Conservation (phyloP, 2,888 invertebrate species). For the Therioaphis trifolii region DNA sequence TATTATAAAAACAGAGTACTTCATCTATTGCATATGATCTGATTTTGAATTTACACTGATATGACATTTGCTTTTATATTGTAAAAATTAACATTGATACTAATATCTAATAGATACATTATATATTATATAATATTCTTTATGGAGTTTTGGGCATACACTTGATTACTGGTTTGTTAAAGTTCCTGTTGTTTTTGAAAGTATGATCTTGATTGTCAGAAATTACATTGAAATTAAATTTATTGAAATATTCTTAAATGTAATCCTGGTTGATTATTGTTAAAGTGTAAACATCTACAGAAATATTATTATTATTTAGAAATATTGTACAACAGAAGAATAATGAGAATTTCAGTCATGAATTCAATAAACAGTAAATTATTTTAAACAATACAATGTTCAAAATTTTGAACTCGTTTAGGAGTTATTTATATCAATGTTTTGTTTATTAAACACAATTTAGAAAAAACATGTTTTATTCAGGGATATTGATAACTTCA, state of each 20-base stretch:
- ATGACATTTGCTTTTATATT: neutral
- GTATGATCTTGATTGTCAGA: too few species aligned
- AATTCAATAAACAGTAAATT: too few species aligned
- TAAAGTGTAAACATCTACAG: neutral
- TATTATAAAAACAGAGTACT: neutral
- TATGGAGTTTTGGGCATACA: neutral
- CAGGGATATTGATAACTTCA: constrained; percentile 56
- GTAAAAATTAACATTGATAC: neutral
- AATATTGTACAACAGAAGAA: constrained; percentile 23
- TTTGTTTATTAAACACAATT: constrained; percentile 6
- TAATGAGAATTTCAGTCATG: neutral
- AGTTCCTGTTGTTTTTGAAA: too few species aligned
- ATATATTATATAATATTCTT: neutral
- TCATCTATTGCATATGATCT: neutral
- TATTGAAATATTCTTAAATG: neutral
- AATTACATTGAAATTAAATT: neutral
- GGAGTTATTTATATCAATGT: neutral
- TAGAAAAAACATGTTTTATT: constrained; percentile 56
- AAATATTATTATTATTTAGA: neutral
- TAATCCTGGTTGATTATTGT: neutral
- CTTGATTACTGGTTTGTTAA: neutral
- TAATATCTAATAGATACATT: neutral
- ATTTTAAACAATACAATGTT: constrained; percentile 28
- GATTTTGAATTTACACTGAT: neutral
- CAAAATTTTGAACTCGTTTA: constrained; percentile 27